Evolutionary conservation across 2,888 invertebrate genomes (phyloP).

Genomic region (Lissocephala sabroskyi): DNA sequence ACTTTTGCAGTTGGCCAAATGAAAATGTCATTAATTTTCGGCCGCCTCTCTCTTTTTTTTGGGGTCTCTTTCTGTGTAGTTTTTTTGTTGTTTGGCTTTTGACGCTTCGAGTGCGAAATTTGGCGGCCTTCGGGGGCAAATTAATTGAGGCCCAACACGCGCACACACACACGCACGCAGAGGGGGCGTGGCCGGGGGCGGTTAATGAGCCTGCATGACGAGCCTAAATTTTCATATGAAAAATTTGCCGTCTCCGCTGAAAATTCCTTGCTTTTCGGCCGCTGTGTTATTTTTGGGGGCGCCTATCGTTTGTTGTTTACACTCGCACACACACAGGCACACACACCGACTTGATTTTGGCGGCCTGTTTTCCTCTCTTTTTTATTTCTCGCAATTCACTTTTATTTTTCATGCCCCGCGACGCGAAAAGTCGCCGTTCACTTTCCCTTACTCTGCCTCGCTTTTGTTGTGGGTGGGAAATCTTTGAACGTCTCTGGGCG

Average conservation of each 20-base stretch:
- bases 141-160: slow-evolving; percentile 53
- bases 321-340: no score
- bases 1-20: slow-evolving; percentile 13
- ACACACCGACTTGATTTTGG: neutral
- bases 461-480: slow-evolving; percentile 19
- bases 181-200: slow-evolving; percentile 11
- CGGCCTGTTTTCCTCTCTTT: slow-evolving; percentile 9
- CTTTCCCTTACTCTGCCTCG: slow-evolving; percentile 13
- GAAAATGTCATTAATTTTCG: slow-evolving; percentile 43
- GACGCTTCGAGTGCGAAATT: slow-evolving; percentile 40
- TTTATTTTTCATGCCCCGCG: slow-evolving; percentile 19
- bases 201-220: slow-evolving; percentile 48
- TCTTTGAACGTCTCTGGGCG: no score
- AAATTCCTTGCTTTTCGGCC: neutral
- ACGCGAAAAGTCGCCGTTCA: slow-evolving; percentile 15
- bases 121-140: slow-evolving; percentile 23
- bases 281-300: neutral
- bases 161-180: slow-evolving; percentile 14
- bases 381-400: slow-evolving; percentile 41
- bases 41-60: neutral
- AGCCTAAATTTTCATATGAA: slow-evolving; percentile 33
- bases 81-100: slow-evolving; percentile 13
- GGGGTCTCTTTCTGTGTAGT: slow-evolving; percentile 4
- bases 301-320: no score
- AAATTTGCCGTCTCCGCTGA: slow-evolving; percentile 11